Conservation (phyloP, 2,888 invertebrate genomes). For the Oconnorella tubifera region DNA sequence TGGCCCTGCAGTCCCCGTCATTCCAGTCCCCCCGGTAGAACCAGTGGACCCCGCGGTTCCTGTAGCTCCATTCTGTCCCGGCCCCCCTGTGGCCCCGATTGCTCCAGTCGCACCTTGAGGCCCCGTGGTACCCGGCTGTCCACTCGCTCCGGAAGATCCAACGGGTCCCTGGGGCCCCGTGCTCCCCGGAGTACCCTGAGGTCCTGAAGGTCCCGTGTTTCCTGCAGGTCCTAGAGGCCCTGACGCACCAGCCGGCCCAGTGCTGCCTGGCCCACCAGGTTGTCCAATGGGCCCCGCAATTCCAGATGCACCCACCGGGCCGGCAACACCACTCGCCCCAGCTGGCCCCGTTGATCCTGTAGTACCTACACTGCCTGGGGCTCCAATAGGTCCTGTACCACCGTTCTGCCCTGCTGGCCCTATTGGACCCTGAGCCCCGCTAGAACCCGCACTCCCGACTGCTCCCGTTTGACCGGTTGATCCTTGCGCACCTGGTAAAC, state of each 20-base stretch:
- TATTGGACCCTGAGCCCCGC: conserved; percentile 16
- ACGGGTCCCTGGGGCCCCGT: conserved; percentile 17
- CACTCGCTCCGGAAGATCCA: conserved; percentile 18
- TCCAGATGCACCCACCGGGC: conserved; percentile 24
- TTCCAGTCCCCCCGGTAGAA: conserved; percentile 1
- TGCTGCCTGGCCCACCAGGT: conserved; percentile 17
- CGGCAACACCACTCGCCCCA: conserved; percentile 24
- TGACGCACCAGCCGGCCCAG: background rate
- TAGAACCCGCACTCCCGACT: conserved; percentile 18
- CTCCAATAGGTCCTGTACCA: conserved; percentile 18
- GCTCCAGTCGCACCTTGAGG: conserved; percentile 4
- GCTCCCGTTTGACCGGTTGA: conserved; percentile 61
- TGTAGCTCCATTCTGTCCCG: conserved; percentile 5
- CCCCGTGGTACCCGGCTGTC: too few relatives aligned
- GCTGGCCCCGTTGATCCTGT: conserved; percentile 28
- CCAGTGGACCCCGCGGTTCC: conserved; percentile 17
- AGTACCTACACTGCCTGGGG: conserved; percentile 10
- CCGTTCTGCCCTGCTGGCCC: conserved; percentile 24
- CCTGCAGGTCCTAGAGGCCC: conserved; percentile 61
- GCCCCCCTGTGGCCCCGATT: conserved; percentile 4
- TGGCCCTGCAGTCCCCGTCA: background rate
- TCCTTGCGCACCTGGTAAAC: conserved; percentile 59
- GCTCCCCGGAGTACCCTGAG: conserved; percentile 39
- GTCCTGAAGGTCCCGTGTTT: conserved; percentile 41
- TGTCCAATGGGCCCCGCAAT: conserved; percentile 18